These are phyloP conservation scores for Cheilosia grossa DNA, from an alignment of 2,888 invertebrate genomes.

Conservation along the genomic window DNA sequence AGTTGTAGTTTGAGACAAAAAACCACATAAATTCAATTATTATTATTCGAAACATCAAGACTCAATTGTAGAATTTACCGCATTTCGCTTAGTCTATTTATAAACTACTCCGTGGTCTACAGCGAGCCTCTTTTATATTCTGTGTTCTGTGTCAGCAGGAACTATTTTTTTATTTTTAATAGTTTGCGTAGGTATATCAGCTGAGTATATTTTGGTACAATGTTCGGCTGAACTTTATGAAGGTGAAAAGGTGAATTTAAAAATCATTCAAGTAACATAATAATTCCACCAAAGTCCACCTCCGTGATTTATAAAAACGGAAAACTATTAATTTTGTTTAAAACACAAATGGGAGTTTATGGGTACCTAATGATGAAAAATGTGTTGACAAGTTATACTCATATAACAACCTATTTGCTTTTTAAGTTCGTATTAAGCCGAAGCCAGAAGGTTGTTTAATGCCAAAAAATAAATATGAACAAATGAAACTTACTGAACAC, in stretches of 20 bases:
- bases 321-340: neutral
- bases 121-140: neutral
- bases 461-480: too few species aligned
- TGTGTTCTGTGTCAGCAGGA: neutral
- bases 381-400: too few species aligned
- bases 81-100: too few species aligned
- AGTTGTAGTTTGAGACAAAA: too few species aligned
- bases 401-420: too few species aligned
- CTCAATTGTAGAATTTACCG: too few species aligned
- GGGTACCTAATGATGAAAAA: too few species aligned
- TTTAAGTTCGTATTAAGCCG: too few species aligned
- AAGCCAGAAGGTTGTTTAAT: too few species aligned
- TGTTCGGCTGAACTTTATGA: slow-evolving; percentile 4
- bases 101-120: neutral
- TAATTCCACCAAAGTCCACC: neutral
- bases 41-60: too few species aligned
- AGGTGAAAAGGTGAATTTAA: neutral
- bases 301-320: neutral
- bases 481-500: too few species aligned
- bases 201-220: neutral
- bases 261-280: neutral
- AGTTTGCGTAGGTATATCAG: neutral
- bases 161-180: slow-evolving; percentile 4
- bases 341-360: neutral
- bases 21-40: too few species aligned